These are phyloP conservation scores for Chironomus tepperi DNA, from an alignment of 1,140 invertebrate species.

Conservation along the genomic window DNA sequence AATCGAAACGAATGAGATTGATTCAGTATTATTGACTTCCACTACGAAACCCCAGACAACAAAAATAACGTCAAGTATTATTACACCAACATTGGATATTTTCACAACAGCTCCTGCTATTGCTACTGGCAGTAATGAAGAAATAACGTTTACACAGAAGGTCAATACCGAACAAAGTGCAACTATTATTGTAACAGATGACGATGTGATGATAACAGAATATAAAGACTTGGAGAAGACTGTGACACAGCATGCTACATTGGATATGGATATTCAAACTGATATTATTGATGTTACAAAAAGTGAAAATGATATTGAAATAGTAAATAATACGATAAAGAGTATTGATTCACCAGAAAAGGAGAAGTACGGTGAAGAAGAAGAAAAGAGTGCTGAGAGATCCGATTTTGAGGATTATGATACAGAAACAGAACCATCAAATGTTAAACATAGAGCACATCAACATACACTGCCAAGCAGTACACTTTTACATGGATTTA, in stretches of 20 bases:
- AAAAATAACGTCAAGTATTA: background rate
- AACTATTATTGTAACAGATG: background rate
- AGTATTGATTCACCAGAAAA: conserved; percentile 14
- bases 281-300: background rate
- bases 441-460: conserved; percentile 13
- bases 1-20: conserved; percentile 7
- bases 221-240: conserved; percentile 6
- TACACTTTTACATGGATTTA: conserved; percentile 41
- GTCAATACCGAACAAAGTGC: too few relatives aligned
- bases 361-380: background rate
- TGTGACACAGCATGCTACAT: background rate
- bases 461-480: conserved; percentile 20
- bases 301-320: background rate
- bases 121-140: background rate
- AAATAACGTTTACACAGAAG: too few relatives aligned
- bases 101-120: background rate
- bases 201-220: background rate
- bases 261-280: background rate
- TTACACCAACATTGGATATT: background rate
- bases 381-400: background rate
- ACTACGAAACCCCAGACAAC: background rate
- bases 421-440: background rate
- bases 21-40: background rate
- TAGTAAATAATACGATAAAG: too few relatives aligned
- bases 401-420: conserved; percentile 20